Evolutionary conservation across 2,888 invertebrate species (phyloP).

Genomic region (Frankliniella fusca): DNA sequence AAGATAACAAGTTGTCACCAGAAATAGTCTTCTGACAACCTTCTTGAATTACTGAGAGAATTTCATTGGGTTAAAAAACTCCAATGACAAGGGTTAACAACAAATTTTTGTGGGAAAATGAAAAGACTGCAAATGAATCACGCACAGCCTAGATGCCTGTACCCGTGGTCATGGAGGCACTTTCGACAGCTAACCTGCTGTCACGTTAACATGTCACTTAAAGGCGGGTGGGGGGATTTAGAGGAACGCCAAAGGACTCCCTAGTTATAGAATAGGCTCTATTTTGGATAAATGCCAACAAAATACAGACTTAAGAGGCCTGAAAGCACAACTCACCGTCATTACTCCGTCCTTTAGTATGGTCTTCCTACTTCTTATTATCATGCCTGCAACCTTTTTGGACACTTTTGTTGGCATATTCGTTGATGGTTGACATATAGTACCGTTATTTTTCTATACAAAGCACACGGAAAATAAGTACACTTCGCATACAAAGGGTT

Average conservation of each 20-base stretch:
- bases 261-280: not conserved
- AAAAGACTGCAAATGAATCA: not conserved
- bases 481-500: constrained; percentile 9
- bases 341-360: constrained; percentile 85
- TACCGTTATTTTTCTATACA: constrained; percentile 12
- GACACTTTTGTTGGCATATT: constrained; percentile 68
- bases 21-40: not conserved
- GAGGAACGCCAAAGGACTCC: not conserved
- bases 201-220: not conserved
- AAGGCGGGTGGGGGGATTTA: not conserved
- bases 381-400: constrained; percentile 81
- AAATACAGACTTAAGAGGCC: not conserved
- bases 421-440: constrained; percentile 32
- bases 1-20: not conserved
- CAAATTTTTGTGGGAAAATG: not conserved
- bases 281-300: not conserved
- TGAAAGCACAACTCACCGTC: constrained; percentile 55
- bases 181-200: not conserved
- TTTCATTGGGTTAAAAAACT: not conserved
- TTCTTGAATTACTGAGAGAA: no score
- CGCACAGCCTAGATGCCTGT: constrained; percentile 2
- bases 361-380: constrained; percentile 79
- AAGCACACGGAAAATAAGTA: constrained; percentile 11
- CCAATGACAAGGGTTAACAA: not conserved
- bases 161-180: not conserved